These are phyloP conservation scores for Eubucco bourcierii DNA, from an alignment of 2,113 vertebrate species.

Conservation along the genomic window DNA sequence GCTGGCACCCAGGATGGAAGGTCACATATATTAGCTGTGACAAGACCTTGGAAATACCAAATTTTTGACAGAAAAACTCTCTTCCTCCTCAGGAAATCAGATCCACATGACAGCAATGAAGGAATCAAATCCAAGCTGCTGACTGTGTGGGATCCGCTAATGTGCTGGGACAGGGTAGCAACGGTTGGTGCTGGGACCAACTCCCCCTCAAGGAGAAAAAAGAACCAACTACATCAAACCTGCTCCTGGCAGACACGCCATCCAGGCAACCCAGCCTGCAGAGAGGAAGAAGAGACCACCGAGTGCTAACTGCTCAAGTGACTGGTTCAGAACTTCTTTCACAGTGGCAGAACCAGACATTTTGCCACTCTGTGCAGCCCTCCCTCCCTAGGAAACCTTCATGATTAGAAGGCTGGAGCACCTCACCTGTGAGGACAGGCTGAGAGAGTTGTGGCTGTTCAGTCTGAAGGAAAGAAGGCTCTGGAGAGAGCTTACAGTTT, in stretches of 20 bases:
- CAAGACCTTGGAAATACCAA: background rate
- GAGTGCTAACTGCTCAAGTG: background rate
- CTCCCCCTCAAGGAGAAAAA: background rate
- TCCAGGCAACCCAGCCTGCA: background rate
- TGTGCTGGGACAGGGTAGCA: background rate
- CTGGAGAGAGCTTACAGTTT: too few species aligned
- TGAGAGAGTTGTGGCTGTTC: too few species aligned
- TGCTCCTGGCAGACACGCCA: background rate
- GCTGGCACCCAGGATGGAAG: background rate
- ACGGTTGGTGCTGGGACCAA: background rate
- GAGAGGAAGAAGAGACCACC: background rate
- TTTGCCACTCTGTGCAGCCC: background rate
- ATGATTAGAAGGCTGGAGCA: too few species aligned
- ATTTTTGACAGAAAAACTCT: background rate
- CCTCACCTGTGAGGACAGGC: too few species aligned
- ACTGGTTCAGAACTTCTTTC: background rate
- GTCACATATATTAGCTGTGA: background rate
- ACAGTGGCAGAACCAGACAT: background rate
- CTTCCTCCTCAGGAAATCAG: background rate
- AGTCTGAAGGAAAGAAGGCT: too few species aligned
- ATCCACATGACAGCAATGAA: rapidly evolving
- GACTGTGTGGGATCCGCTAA: background rate
- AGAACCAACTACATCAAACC: background rate
- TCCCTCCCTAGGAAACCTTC: background rate
- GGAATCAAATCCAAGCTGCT: background rate